Evolutionary conservation across 2,797 vertebrate genomes (phyloP).

Genomic region (Setipinna tenuifilis): DNA sequence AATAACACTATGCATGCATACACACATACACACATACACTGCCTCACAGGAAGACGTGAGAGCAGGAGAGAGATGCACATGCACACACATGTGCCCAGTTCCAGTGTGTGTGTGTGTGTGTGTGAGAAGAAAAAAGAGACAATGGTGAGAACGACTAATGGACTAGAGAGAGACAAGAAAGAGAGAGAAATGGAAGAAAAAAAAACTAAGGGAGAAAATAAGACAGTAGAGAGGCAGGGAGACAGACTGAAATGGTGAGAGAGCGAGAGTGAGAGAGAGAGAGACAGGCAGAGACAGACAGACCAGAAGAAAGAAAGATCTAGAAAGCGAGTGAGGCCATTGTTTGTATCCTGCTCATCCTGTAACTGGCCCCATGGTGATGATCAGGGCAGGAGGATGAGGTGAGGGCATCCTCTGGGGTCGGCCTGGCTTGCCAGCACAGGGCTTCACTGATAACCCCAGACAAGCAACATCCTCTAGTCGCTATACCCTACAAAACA

Average conservation of each 20-base stretch:
- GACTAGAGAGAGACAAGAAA: neutral
- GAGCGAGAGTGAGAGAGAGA: neutral
- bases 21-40: neutral
- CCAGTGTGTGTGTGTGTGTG: slow-evolving; percentile 22
- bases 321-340: neutral
- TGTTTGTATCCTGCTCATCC: neutral
- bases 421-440: neutral
- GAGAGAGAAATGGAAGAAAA: neutral
- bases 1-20: neutral
- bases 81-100: neutral
- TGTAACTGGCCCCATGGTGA: slow-evolving; percentile 9
- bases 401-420: neutral
- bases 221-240: neutral
- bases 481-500: neutral
- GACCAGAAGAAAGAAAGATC: neutral
- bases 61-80: neutral
- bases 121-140: neutral
- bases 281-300: neutral
- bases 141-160: too few species aligned
- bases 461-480: neutral
- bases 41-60: neutral
- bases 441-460: neutral
- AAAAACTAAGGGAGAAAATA: neutral
- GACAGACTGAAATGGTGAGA: neutral
- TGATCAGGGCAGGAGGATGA: neutral